phyloP scores from a whole-genome alignment of 2,888 invertebrate genomes.

The Ochropleura leucogaster region DNA sequence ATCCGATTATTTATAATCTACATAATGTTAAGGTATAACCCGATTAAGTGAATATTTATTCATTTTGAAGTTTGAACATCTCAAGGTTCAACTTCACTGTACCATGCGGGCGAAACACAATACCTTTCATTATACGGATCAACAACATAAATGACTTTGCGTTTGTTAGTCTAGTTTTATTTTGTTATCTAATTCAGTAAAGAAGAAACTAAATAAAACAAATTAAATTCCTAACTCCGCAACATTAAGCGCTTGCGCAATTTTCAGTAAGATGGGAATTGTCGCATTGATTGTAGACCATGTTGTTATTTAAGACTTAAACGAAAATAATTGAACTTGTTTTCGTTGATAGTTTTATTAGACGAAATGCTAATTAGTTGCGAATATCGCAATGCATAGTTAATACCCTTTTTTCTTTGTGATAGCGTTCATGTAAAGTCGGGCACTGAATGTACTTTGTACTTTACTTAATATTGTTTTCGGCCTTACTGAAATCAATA shows the following conservation, averaged over 20 bases:
- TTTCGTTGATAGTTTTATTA: neutral
- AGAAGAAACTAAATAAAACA: neutral
- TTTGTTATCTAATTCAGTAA: neutral
- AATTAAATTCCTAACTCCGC: neutral
- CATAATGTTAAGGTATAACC: neutral
- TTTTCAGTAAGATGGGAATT: neutral
- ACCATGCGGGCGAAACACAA: conserved; percentile 22
- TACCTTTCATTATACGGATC: neutral
- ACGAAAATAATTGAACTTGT: neutral
- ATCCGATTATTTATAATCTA: conserved; percentile 5
- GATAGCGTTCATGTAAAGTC: neutral
- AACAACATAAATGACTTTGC: neutral
- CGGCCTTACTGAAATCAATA: neutral
- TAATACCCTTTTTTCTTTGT: neutral
- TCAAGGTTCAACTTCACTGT: neutral
- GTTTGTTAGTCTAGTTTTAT: neutral
- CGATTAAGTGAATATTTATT: conserved; percentile 10
- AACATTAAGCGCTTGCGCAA: neutral
- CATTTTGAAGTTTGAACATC: conserved; percentile 15
- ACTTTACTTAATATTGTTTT: neutral
- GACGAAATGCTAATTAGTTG: neutral
- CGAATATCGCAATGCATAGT: neutral
- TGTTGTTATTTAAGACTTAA: neutral
- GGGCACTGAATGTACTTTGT: neutral
- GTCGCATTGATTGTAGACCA: neutral